Conservation (phyloP, 2,888 invertebrate genomes). For the Blera fallax region DNA sequence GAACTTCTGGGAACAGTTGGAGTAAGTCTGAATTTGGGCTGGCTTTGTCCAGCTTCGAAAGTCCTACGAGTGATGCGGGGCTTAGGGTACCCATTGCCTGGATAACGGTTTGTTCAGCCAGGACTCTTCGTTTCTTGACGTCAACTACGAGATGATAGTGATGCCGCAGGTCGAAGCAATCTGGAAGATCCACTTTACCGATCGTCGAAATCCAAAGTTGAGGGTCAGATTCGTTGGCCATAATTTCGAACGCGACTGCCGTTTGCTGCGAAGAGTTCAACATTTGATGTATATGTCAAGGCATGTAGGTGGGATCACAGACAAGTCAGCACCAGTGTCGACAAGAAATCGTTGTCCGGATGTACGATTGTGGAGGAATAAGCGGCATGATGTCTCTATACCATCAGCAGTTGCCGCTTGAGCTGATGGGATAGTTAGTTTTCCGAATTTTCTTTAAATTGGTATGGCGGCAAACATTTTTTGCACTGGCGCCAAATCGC, state of each 20-base stretch:
- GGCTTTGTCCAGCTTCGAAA: background rate
- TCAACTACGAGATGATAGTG: background rate
- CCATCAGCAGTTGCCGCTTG: no score
- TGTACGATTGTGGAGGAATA: background rate
- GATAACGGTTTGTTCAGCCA: no score
- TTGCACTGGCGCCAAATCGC: no score
- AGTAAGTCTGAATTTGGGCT: background rate
- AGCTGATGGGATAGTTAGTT: no score
- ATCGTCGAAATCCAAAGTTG: background rate
- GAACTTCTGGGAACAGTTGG: background rate
- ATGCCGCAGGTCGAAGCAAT: constrained; percentile 2
- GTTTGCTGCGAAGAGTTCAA: background rate
- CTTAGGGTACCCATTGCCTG: no score
- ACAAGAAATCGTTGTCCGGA: background rate
- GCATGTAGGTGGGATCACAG: background rate
- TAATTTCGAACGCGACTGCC: background rate
- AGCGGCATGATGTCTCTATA: constrained; percentile 7
- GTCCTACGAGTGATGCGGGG: background rate
- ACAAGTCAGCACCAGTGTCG: background rate
- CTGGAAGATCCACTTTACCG: background rate
- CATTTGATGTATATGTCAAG: background rate
- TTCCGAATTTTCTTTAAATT: no score
- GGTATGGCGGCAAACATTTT: no score
- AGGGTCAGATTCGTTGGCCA: background rate
- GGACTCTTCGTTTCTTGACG: no score